Evolutionary conservation across 1,140 invertebrate genomes (phyloP), one percentile per base, ranked within the genome.

Genomic region (Acyrthosiphon pisum): DNA sequence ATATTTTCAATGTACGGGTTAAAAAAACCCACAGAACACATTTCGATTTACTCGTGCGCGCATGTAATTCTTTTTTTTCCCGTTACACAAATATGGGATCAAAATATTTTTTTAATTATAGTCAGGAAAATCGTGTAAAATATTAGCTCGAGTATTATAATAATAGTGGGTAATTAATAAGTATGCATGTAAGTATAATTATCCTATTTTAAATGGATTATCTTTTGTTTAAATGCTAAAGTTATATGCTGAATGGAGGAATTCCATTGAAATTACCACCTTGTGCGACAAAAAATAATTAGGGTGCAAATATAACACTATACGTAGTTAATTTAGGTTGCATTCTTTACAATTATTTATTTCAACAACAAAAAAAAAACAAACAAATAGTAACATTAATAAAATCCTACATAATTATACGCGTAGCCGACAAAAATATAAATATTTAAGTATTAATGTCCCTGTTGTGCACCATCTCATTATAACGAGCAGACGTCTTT

Each of bases 201-300:
- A 50, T 88, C 22, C 14, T 53, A 89, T 50, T 89, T 89, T 89
- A 53, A 50, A 89, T 53, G n/a, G 35, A 50, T 53, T 50, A 89
- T 53, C 87, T 89, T 89, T 89, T 53, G 48, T 89, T 46, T 89
- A 11, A 37, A 89, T 37, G 35, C 37, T 53, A 53, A 89, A 89
- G 20, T n/a, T 53, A 23, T 53, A 89, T 22, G 46, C 20, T n/a
- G 87, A 50, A 11, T 22, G 30, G n/a, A 48, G 18, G 48, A 37
- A 89, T 89, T 89, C n/a, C 48, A 37, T 53, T 53, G 48, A 35
- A 89, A 53, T 50, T 89, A 11, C 46, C n/a, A 53, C 48, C 46
- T 89, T 35, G 30, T 89, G 87, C 46, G 87, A 53, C 46, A 50
- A 89, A 89, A 89, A 89, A 89, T 89, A 89, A 89, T 89, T 89